These are phyloP conservation scores for Euschistus heros DNA, from an alignment of 1,140 invertebrate species.

Conservation along the genomic window DNA sequence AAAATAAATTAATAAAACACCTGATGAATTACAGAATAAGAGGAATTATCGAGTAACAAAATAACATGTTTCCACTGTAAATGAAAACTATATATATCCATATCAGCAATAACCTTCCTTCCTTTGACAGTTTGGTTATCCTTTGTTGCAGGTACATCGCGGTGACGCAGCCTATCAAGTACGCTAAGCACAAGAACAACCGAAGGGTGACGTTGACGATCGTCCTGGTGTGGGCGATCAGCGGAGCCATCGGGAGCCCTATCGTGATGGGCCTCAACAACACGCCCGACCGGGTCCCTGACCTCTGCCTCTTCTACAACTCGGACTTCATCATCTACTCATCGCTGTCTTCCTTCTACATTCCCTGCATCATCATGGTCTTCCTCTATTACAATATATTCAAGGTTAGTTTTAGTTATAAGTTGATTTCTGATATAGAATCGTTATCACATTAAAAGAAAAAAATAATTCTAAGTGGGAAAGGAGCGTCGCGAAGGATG, in stretches of 20 bases:
- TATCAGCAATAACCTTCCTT: no score
- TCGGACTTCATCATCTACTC: conserved; percentile 96
- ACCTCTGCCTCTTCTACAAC: conserved; percentile 93
- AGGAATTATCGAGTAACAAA: no score
- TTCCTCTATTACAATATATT: conserved; percentile 98
- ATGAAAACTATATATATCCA: no score
- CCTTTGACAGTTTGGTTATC: no score
- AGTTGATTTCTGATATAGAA: no score
- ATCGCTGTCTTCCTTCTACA: conserved; percentile 96
- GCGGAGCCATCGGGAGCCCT: conserved; percentile 89
- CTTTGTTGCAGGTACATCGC: conserved; percentile 81
- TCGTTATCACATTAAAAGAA: no score
- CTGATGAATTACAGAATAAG: no score
- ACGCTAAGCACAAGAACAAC: conserved; percentile 97
- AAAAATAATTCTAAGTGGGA: no score
- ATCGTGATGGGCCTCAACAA: conserved; percentile 93
- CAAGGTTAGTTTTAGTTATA: conserved; percentile 49
- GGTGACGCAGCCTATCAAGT: conserved; percentile 96
- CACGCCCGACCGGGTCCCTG: conserved; percentile 61
- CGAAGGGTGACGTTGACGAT: conserved; percentile 90
- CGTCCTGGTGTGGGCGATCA: conserved; percentile 92
- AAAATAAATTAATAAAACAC: no score
- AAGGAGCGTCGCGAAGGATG: no score
- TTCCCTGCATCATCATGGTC: conserved; percentile 97
- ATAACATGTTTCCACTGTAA: no score